Base-by-base conservation (phyloP, 2,797 vertebrate genomes). In the Hippopotamyrus pictus region DNA sequence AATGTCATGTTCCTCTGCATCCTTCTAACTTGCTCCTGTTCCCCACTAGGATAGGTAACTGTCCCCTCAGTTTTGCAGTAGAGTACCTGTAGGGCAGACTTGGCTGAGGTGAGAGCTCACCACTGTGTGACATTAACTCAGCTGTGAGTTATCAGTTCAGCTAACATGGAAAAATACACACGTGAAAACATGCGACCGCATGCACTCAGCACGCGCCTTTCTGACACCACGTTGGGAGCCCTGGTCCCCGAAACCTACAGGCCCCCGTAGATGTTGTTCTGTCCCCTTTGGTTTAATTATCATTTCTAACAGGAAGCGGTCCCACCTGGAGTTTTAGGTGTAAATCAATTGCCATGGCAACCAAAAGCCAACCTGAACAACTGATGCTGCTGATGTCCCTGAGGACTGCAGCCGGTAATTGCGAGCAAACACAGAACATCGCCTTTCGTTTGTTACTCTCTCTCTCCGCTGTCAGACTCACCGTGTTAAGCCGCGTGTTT, bases 291-390 rank as follows among this genome's bases (percentile, higher is more conserved):
- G 41, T 50, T 48, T 83, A 83, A 83, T 83, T 50, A 76, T 50
- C 41, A 50, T 83, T 83, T 83, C 41, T 41, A 50, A 83, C 46
- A 83, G 79, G n/a, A 50, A 50, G 79, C 79, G 19, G 50, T 46
- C 79, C 46, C 79, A 83, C 44, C 79, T 83, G 79, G 19, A 83
- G 17, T 50, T 83, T 83, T 50, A 50, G 44, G 37, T 83, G 79
- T 83, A 83, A 83, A 83, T 83, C 79, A 83, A 83, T 83, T 12
- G 79, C 79, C 19, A 76, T 76, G 79, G 79, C 79, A 83, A 76
- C 69, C 14, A 19, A 76, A 46, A 83, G 79, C 44, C 46, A 8
- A 41, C 41, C 41, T 1, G 44, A 50, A 46, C n/a, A 25, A 83
- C 19, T 14, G 19, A 83, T 8, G 46, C 19, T 46, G 79, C 44